These are phyloP conservation scores for Sebastes iracundus DNA, from an alignment of 2,797 vertebrate genomes.

Conservation along the genomic window DNA sequence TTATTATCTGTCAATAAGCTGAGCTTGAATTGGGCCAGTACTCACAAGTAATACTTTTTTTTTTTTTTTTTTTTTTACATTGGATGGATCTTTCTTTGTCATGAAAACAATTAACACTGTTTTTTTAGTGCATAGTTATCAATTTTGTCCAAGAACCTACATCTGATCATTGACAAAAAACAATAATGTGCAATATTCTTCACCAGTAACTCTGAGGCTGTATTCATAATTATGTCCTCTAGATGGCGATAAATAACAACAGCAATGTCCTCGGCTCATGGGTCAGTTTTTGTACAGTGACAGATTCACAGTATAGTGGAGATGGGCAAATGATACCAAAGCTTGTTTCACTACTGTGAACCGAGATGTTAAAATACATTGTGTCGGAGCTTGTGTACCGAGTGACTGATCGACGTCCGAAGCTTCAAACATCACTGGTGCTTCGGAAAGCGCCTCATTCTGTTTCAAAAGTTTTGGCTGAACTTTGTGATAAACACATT, in stretches of 20 bases:
- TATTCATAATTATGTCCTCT: not conserved
- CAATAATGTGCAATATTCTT: not conserved
- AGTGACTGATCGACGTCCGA: not conserved
- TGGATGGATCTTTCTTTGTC: too few species aligned
- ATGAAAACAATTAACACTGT: not conserved
- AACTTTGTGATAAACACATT: not conserved
- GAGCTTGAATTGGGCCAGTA: not conserved
- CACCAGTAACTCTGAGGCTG: not conserved
- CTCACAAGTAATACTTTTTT: not conserved
- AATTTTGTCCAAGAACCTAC: not conserved
- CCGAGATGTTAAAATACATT: not conserved
- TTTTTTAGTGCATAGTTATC: not conserved
- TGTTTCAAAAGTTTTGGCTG: not conserved
- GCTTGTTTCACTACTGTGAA: not conserved
- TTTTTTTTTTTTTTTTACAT: not conserved
- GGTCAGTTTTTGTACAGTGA: not conserved
- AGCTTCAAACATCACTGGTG: not conserved
- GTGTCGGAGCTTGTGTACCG: not conserved
- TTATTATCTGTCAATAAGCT: not conserved
- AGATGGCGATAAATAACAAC: conserved; percentile 11
- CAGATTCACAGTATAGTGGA: not conserved
- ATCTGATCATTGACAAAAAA: not conserved
- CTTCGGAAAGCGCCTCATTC: not conserved
- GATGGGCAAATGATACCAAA: not conserved
- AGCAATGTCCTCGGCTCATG: not conserved